Base-by-base conservation (phyloP, 2,888 invertebrate genomes). In the Bombyx huttoni region DNA sequence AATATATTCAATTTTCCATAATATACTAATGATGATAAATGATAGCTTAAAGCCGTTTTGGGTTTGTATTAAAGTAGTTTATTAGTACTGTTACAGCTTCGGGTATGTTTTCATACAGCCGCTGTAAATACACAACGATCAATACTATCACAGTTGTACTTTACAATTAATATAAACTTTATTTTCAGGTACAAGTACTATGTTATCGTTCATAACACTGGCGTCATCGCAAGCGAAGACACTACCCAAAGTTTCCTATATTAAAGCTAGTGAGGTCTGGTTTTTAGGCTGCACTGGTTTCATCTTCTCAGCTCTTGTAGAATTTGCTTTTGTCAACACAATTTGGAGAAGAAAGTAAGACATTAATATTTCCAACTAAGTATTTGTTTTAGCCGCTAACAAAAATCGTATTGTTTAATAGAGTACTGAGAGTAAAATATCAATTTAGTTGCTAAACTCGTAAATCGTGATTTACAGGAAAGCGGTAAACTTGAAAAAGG, bases 241-340 rank as follows among this genome's bases (percentile, higher is more conserved):
- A 7, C 79, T 96, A 56, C 96, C 96, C 0, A 96, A 96, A 78
- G 96, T 96, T 24, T 96, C 96, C 2, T 96, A 96, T 68, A 95
- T 96, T 56, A 96, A 96, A 81, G 94, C 95, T 3, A 95, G 95
- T 57, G 96, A 96, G 79, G 94, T 96, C 56, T 96, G 96, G 96
- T 96, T 96, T 76, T 81, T 96, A 52, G 95, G 93, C 7, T 96
- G 96, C 68, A 94, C 93, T 1, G 92, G 93, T 48, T 96, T 96
- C 68, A 94, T 96, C 60, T 96, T 96, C 77, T 93, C 94, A 13
- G 95, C 95, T 10, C 90, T 96, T 70, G 93, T 95, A 0, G 96
- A 96, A 74, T 96, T 96, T 68, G 96, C 96, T 7, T 96, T 96
- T 67, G 96, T 96, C 48, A 96, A 96, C 72, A 95, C 94, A 8